phyloP scores from a whole-genome alignment of 2,113 vertebrate species.

The Osmerus mordax region DNA sequence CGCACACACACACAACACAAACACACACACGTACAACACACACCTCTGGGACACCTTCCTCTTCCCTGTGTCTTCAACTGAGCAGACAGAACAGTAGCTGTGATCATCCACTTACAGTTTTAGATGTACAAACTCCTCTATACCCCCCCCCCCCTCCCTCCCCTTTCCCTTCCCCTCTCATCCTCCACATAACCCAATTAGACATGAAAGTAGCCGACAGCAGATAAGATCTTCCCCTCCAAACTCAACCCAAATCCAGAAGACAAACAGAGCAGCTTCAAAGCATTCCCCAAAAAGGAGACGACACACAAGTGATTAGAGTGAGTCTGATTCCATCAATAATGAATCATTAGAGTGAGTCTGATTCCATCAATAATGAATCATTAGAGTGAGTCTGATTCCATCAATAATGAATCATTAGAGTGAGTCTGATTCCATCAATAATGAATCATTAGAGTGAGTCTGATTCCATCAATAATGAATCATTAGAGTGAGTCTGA shows the following conservation, averaged over 20 bases:
- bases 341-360: conserved; percentile 1
- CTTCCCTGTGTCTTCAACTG: neutral
- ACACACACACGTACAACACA: no score
- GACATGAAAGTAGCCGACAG: conserved; percentile 33
- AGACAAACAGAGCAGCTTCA: conserved; percentile 36
- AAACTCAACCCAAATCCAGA: conserved; percentile 15
- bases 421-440: conserved; percentile 7
- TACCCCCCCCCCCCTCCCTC: neutral
- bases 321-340: conserved; percentile 1
- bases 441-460: neutral
- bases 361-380: neutral
- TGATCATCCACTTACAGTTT: no score
- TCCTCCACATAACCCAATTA: conserved; percentile 49
- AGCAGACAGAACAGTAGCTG: neutral
- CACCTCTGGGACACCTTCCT: no score
- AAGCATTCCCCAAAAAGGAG: conserved; percentile 24
- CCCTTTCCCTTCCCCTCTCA: neutral
- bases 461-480: neutral
- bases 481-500: conserved; percentile 5
- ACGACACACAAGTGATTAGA: conserved; percentile 2
- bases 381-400: conserved; percentile 5
- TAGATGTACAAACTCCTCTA: neutral
- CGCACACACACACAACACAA: no score
- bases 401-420: neutral
- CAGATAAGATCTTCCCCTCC: conserved; percentile 41